Conservation (phyloP, 2,888 invertebrate species). For the Endotricha flammealis region DNA sequence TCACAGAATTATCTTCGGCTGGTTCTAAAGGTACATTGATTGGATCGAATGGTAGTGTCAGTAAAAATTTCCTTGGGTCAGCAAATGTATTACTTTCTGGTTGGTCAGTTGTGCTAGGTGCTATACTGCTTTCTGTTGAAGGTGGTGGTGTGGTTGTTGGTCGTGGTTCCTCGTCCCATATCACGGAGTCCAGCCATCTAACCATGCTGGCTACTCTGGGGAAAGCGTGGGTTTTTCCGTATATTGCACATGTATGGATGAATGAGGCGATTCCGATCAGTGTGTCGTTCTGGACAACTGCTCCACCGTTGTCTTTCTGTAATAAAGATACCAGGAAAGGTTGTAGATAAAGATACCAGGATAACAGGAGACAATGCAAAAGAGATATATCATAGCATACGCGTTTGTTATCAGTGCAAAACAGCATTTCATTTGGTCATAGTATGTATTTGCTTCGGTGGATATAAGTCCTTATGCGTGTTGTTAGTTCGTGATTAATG, state of each 20-base stretch:
- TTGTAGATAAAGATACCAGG: too few species aligned
- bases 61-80: constrained; percentile 48
- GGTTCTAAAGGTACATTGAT: constrained; percentile 64
- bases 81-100: constrained; percentile 22
- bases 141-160: constrained; percentile 32
- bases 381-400: too few species aligned
- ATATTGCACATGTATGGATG: constrained; percentile 57
- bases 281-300: constrained; percentile 63
- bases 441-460: too few species aligned
- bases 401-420: too few species aligned
- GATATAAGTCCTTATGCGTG: too few species aligned
- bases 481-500: too few species aligned
- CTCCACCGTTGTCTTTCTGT: constrained; percentile 68
- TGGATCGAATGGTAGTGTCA: constrained; percentile 60
- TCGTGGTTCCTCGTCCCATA: constrained; percentile 60
- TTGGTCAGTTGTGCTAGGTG: too few species aligned
- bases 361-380: too few species aligned
- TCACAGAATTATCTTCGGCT: constrained; percentile 56
- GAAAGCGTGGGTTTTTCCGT: constrained; percentile 61
- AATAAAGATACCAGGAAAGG: constrained; percentile 17
- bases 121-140: constrained; percentile 13
- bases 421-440: too few species aligned
- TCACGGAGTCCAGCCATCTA: constrained; percentile 56
- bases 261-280: constrained; percentile 54
- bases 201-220: constrained; percentile 55